Base-by-base conservation (phyloP, 2,113 vertebrate species). In the Cariama cristata region DNA sequence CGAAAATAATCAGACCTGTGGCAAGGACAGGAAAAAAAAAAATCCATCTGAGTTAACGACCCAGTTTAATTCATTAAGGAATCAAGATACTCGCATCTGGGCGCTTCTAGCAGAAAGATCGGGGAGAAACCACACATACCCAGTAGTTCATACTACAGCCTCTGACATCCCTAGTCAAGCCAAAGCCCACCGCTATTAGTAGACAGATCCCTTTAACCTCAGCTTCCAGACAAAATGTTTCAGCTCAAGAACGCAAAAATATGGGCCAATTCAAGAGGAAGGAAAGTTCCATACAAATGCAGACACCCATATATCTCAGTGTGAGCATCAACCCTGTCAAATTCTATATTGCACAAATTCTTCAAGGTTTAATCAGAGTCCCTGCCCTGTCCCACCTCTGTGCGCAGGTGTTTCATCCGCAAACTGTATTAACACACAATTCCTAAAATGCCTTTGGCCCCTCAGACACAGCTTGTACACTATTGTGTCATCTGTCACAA, bases 1-100 rank as follows among this genome's bases (percentile, higher is more conserved):
- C 99, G 97, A 97, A 99, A 99, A 98, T 99, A 99, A 97, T 99
- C 99, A 97, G 99, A 99, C 99, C 99, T 99, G 96, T 82, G 94
- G 88, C 77, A 96, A 97, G 60, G 90, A 62, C 28, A 62, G 66
- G 1, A 28, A 52, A 47, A 50, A 74, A 14, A 90, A 75, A 98
- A 93, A 71, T 71, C 69, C 66, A 93, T n/a, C 75, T 79, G 80
- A 98, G 95, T 96, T 96, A 85, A 94, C 11, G 9, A 90, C 55
- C 56, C 74, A 63, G 67, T 95, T 96, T 71, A 79, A 90, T 82
- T 95, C 18, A n/a, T 38, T 58, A 67, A 82, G 33, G 82, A 97
- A 91, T 88, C 52, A 74, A 91, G 64, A 59, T 27, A 80, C 26
- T 60, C 77, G 73, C 63, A 88, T 9, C 32, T 56, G 64, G 44